phyloP scores from a whole-genome alignment of 2,113 vertebrate species.

The Mastomys natalensis region DNA sequence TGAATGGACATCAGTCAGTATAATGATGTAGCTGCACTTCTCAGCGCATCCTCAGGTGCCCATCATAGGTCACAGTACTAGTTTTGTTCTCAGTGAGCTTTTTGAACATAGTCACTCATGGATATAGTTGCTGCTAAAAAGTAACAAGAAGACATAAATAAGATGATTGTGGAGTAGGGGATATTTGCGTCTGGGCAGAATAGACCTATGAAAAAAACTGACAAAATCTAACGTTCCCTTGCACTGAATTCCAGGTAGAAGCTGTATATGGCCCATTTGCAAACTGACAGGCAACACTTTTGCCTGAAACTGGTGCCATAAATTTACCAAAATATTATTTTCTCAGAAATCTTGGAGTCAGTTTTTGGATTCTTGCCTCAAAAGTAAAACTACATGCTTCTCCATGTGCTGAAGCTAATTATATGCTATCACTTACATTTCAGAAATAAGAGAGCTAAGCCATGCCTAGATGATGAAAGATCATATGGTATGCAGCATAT shows the following conservation, averaged over 20 bases:
- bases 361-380: neutral
- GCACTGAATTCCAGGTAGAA: neutral
- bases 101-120: neutral
- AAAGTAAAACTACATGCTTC: neutral
- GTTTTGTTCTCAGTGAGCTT: neutral
- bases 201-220: neutral
- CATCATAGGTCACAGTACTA: neutral
- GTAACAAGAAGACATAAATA: neutral
- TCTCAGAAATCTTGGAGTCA: neutral
- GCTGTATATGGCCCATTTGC: neutral
- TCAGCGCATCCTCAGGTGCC: neutral
- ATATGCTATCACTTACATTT: too few species aligned
- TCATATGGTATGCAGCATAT: too few species aligned
- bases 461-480: too few species aligned
- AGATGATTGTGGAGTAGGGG: too few species aligned
- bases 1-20: too few species aligned
- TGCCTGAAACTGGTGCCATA: neutral
- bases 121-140: too few species aligned
- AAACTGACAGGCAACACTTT: neutral
- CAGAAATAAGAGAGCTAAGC: too few species aligned
- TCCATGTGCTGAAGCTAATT: too few species aligned
- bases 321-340: neutral
- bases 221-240: neutral
- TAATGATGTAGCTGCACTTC: too few species aligned
- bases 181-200: neutral